Percentiles rank a stretch among this genome's conserved stretches.
Conservation (phyloP, 1,140 invertebrate species). For the Drosophila ananassae region DNA sequence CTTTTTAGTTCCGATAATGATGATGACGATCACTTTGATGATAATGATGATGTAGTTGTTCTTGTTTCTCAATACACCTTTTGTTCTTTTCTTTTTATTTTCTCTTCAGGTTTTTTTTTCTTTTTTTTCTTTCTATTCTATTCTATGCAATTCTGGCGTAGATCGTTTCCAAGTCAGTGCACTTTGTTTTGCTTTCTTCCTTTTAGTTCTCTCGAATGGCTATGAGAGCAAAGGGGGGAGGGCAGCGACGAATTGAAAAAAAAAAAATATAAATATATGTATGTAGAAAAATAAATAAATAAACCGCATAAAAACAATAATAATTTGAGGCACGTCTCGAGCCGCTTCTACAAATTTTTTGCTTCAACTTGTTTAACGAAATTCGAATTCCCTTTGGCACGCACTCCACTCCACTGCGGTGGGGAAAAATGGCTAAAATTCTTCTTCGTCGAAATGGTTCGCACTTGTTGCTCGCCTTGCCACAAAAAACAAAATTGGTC, state of each 20-base stretch:
- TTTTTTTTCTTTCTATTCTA: constrained; percentile 26
- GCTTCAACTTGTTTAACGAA: constrained; percentile 22
- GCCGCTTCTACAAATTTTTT: constrained; percentile 33
- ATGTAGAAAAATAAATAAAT: no score
- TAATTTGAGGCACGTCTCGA: constrained; percentile 46
- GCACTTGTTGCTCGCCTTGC: constrained; percentile 44
- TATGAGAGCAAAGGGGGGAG: constrained; percentile 30
- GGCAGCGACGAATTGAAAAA: no score
- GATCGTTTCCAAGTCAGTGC: constrained; percentile 57
- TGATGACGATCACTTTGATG: background rate
- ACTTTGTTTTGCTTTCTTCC: constrained; percentile 54
- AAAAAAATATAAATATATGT: background rate
- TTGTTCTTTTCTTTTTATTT: constrained; percentile 28
- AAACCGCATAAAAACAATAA: constrained; percentile 46
- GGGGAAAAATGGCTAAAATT: constrained; percentile 26
- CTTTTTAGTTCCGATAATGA: constrained; percentile 26
- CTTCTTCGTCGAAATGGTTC: constrained; percentile 14
- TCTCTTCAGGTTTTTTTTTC: constrained; percentile 21
- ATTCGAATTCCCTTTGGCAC: constrained; percentile 32
- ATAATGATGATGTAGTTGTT: constrained; percentile 14
- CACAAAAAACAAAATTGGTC: constrained; percentile 37
- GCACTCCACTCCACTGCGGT: constrained; percentile 5
- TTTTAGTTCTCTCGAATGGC: constrained; percentile 15
- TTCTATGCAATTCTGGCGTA: constrained; percentile 9
- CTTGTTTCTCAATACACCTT: constrained; percentile 15